Conservation (phyloP, 2,113 vertebrate species). For the Sapajus apella region DNA sequence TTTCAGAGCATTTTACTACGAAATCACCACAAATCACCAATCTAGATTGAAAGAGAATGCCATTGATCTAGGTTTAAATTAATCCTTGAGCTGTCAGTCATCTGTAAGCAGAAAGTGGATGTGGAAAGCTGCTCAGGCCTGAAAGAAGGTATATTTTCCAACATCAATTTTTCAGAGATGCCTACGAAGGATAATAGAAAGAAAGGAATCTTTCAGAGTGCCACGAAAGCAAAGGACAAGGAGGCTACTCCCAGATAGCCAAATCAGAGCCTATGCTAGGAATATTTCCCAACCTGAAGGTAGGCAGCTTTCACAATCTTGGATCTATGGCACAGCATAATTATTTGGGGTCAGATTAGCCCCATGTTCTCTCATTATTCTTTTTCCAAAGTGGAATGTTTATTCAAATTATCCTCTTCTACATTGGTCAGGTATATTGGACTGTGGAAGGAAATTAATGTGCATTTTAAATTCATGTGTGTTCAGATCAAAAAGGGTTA, state of each 20-base stretch:
- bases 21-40: background rate
- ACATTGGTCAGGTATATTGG: background rate
- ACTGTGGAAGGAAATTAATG: background rate
- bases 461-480: background rate
- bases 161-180: background rate
- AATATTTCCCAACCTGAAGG: background rate
- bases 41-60: background rate
- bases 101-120: background rate
- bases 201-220: background rate
- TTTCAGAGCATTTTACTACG: background rate
- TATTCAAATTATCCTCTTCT: background rate
- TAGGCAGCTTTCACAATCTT: background rate
- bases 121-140: background rate
- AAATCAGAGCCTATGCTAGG: background rate
- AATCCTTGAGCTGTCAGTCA: background rate
- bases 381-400: background rate
- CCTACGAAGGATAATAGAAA: background rate
- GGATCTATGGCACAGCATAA: background rate
- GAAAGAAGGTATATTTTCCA: background rate
- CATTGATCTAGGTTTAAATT: background rate
- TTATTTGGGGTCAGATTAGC: background rate
- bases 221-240: background rate
- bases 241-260: background rate
- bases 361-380: background rate
- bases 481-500: background rate